A percentile compares a stretch with the other conserved stretches of the same genome.
phyloP scores from a whole-genome alignment of 2,113 vertebrate species.

The Procavia capensis region DNA sequence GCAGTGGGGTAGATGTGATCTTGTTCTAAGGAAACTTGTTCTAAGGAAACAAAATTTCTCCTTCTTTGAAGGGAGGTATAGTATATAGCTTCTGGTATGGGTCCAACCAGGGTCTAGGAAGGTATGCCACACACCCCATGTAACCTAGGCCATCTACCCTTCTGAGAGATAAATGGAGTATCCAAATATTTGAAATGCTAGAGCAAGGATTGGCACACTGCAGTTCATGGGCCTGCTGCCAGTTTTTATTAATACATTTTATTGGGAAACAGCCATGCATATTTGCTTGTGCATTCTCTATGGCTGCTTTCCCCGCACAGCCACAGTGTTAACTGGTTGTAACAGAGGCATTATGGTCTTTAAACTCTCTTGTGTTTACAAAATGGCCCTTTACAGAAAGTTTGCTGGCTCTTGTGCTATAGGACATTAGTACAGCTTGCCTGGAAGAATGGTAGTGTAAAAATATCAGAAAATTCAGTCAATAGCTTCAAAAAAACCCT shows the following conservation, averaged over 20 bases:
- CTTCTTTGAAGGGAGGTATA: neutral
- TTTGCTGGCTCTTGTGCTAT: neutral
- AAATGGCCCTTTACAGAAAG: neutral
- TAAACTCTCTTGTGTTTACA: neutral
- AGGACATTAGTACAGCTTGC: neutral
- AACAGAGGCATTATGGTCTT: neutral
- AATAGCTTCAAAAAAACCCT: neutral
- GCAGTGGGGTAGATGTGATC: neutral
- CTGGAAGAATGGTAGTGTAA: slow-evolving; percentile 23
- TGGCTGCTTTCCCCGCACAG: neutral
- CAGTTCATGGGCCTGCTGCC: neutral
- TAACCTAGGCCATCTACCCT: neutral
- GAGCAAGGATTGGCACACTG: neutral
- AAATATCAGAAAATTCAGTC: neutral
- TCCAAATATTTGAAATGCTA: neutral
- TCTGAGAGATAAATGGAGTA: neutral
- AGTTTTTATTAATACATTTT: slow-evolving; percentile 1
- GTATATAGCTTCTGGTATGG: neutral
- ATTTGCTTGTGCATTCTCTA: neutral
- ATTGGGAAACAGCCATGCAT: neutral
- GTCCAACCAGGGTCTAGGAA: neutral
- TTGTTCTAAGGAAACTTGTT: neutral
- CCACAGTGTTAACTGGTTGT: neutral
- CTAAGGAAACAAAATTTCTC: neutral
- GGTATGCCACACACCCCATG: neutral